Base-by-base conservation (phyloP, 2,797 vertebrate species). In the Salarias fasciatus region DNA sequence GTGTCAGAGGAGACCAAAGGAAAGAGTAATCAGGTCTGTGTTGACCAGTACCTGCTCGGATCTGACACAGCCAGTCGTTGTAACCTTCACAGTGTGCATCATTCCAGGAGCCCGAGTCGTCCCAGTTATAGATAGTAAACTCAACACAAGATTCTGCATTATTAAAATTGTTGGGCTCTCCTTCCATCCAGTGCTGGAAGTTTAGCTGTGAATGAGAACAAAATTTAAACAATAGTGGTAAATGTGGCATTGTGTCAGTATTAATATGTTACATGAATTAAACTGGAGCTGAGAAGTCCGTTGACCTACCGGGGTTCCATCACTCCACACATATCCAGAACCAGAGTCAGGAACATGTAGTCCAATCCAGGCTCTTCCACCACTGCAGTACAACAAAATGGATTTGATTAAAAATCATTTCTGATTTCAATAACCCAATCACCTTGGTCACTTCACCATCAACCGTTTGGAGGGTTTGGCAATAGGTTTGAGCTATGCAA, bases 81-180 rank as follows among this genome's bases (percentile, higher is more conserved):
- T 89, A 90, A 38, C 77, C 79, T 35, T 96, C 93, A 80, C 97
- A 99, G 68, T 95, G 92, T 5, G 85, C 70, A 55, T 98, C 97
- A 33, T 97, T 98, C 97, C 97, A 99, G 11, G 76, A 73, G 6
- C 83, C 86, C 0, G 0, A 0, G 0, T 84, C 89, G 72, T 55
- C 50, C 69, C 33, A 83, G 24, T 29, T 52, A 29, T 90, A 76
- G 0, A 89, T 65, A 18, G 10, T 69, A 69, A 94, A 65, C 71
- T 95, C 95, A 37, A 67, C 86, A 79, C 97, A 99, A 6, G 90
- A 92, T 86, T 99, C 96, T 11, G 90, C 53, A 35, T 93, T 93
- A 54, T 95, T 93, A n/a, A 91, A 88, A 86, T 98, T 96, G 87
- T 98, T 97, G 33, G 97, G 97, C 69, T 99, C 96, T 66, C 94